Evolutionary conservation across 1,140 invertebrate species (phyloP).

Genomic region (Eulimnadia texana): DNA sequence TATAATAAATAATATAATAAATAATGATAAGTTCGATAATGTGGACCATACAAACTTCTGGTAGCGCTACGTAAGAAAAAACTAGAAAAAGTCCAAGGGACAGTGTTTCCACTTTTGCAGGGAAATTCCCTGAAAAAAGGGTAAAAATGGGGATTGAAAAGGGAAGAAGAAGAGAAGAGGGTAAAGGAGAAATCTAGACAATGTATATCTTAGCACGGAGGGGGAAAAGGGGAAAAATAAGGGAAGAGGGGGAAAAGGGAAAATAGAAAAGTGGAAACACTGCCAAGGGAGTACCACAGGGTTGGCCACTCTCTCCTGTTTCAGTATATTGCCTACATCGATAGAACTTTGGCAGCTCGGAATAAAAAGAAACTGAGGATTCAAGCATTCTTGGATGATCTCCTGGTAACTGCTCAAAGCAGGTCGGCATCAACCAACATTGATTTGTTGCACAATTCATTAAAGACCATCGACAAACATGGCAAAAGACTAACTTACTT

Average conservation of each 20-base stretch:
- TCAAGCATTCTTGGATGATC: constrained; percentile 4
- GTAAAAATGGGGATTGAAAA: no score
- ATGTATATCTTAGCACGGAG: no score
- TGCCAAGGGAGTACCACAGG: background rate
- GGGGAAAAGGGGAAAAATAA: no score
- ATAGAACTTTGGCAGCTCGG: background rate
- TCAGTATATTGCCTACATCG: background rate
- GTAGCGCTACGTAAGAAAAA: background rate
- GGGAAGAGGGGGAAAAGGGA: no score
- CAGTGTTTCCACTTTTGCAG: no score
- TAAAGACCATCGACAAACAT: background rate
- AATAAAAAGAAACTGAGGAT: background rate
- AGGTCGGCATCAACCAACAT: background rate
- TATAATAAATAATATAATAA: no score
- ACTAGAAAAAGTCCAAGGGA: background rate
- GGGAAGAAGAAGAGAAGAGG: no score
- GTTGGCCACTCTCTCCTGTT: constrained; percentile 2
- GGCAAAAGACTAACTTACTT: background rate
- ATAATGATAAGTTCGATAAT: background rate
- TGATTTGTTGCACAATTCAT: background rate
- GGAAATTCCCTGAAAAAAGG: no score
- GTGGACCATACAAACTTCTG: background rate
- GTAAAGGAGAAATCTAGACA: no score
- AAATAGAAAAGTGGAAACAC: no score
- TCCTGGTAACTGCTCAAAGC: background rate